Conservation (phyloP, 1,140 invertebrate species). For the Venustaconcha ellipsiformis region DNA sequence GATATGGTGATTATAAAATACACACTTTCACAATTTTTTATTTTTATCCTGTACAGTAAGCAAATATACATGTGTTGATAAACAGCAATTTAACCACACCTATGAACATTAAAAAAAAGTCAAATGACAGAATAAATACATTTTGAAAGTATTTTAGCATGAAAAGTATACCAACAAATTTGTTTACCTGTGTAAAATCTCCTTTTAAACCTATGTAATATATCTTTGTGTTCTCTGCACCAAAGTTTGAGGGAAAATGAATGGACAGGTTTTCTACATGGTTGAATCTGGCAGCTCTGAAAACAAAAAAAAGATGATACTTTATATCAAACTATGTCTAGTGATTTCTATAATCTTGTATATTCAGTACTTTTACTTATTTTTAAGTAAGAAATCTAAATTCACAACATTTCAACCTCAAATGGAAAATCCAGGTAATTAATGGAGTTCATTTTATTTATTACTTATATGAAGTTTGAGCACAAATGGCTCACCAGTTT, state of each 20-base stretch:
- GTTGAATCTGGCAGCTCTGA: constrained; percentile 90
- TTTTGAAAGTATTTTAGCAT: not conserved
- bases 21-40: not conserved
- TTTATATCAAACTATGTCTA: not conserved
- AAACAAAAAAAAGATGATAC: constrained; percentile 53
- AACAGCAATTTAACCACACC: not conserved
- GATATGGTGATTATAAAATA: too few species aligned
- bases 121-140: not conserved
- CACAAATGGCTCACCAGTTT: too few species aligned
- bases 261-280: constrained; percentile 88
- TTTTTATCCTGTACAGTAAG: not conserved
- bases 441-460: too few species aligned
- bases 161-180: not conserved
- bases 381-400: too few species aligned
- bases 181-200: constrained; percentile 81
- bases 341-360: too few species aligned
- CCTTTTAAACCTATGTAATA: constrained; percentile 97
- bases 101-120: not conserved
- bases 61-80: not conserved
- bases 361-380: too few species aligned
- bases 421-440: too few species aligned
- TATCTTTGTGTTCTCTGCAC: constrained; percentile 84
- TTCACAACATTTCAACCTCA: too few species aligned
- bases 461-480: too few species aligned
- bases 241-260: constrained; percentile 90